Percentiles rank a stretch among this genome's conserved stretches.
These are phyloP conservation scores for Nycteola revayana DNA, from an alignment of 2,888 invertebrate genomes.

Conservation along the genomic window DNA sequence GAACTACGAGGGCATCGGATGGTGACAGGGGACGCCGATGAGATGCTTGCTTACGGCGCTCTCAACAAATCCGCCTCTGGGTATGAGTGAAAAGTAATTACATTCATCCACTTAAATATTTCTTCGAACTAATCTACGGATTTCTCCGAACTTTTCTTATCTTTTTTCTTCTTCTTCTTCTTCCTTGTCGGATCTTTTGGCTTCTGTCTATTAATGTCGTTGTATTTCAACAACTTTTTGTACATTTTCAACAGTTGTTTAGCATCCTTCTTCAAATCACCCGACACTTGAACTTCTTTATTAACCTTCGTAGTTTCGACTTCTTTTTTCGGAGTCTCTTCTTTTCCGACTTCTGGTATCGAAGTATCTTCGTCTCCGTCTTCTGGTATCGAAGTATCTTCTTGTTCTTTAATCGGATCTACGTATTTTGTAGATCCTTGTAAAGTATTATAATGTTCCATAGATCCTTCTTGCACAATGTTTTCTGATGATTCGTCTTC, in stretches of 20 bases:
- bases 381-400: neutral
- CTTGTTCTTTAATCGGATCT: slow-evolving; percentile 40
- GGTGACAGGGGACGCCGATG: no score
- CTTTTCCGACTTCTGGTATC: no score
- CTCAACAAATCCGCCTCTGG: no score
- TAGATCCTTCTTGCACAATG: slow-evolving; percentile 66
- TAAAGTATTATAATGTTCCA: slow-evolving; percentile 79
- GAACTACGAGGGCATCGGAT: no score
- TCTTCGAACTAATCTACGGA: no score
- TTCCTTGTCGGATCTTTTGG: slow-evolving; percentile 57
- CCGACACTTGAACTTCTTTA: no score
- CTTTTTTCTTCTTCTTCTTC: slow-evolving; percentile 53
- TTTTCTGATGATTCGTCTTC: slow-evolving; percentile 16
- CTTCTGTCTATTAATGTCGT: slow-evolving; percentile 52
- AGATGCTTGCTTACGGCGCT: no score
- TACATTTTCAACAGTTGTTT: slow-evolving; percentile 74
- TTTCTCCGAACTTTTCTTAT: slow-evolving; percentile 11
- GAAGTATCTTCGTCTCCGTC: no score
- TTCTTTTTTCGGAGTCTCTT: no score
- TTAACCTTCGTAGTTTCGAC: no score
- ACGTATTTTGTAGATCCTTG: slow-evolving; percentile 63
- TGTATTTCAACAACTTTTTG: slow-evolving; percentile 66
- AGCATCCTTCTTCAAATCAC: slow-evolving; percentile 67
- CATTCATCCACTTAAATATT: no score
- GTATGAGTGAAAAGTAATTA: no score